These are phyloP conservation scores for Enteromius argenteus DNA, from an alignment of 2,797 vertebrate genomes.

Conservation along the genomic window DNA sequence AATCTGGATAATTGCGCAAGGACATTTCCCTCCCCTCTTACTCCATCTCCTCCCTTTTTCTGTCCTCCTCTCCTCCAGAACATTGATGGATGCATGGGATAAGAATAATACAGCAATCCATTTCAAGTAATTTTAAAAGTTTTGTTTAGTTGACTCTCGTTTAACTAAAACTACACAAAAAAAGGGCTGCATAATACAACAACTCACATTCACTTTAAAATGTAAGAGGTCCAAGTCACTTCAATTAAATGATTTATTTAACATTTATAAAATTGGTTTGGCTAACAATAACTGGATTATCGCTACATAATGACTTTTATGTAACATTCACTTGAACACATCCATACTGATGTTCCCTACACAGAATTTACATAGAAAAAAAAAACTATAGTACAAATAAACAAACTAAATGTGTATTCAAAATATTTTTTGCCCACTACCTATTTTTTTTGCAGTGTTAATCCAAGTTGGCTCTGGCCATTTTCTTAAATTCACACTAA, in stretches of 20 bases:
- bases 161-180: not conserved
- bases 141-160: not conserved
- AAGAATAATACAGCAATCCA: not conserved
- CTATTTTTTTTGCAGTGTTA: not conserved
- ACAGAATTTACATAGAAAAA: not conserved
- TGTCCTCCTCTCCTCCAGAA: not conserved
- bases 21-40: conserved; percentile 39
- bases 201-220: not conserved
- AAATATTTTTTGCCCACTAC: not conserved
- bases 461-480: not conserved
- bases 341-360: too few relatives aligned
- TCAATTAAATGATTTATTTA: not conserved
- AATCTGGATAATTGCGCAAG: not conserved
- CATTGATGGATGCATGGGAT: not conserved
- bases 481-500: not conserved
- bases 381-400: not conserved
- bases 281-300: not conserved
- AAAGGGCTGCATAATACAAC: not conserved
- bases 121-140: not conserved
- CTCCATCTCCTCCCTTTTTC: conserved; percentile 44
- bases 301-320: not conserved
- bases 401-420: not conserved
- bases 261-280: not conserved
- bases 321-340: not conserved
- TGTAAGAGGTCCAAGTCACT: not conserved